phyloP scores from a whole-genome alignment of 2,888 invertebrate species.

The Portevinia maculata region DNA sequence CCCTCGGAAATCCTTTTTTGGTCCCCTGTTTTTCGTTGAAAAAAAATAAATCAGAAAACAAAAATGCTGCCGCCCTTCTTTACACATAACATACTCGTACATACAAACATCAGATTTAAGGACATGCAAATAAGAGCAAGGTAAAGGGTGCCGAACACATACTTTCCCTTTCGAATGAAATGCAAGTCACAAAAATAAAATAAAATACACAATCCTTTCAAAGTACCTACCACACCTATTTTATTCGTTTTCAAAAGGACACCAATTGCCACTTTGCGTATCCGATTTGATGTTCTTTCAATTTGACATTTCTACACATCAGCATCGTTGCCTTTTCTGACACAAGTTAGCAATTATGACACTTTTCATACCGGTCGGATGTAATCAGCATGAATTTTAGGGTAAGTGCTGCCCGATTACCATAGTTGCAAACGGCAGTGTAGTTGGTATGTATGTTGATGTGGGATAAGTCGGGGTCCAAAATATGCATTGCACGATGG shows the following conservation, averaged over 20 bases:
- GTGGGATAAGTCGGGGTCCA: no score
- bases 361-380: conserved; percentile 32
- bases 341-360: conserved; percentile 57
- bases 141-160: conserved; percentile 60
- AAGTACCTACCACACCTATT: conserved; percentile 44
- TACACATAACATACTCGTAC: neutral
- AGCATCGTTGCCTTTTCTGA: neutral
- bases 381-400: conserved; percentile 14
- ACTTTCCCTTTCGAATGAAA: conserved; percentile 8
- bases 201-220: conserved; percentile 33
- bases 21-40: conserved; percentile 23
- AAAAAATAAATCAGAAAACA: conserved; percentile 6
- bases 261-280: conserved; percentile 65
- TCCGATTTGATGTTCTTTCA: conserved; percentile 46
- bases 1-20: conserved; percentile 66
- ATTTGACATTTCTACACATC: conserved; percentile 13
- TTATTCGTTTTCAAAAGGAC: conserved; percentile 44
- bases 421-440: neutral
- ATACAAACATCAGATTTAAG: conserved; percentile 49
- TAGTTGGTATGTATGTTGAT: neutral
- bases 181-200: conserved; percentile 3
- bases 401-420: neutral
- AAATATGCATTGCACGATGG: no score
- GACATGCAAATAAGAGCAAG: conserved; percentile 39
- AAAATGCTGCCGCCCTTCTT: conserved; percentile 30